Percentiles rank a stretch among this genome's conserved stretches.
Conservation (phyloP, 1,140 invertebrate species). For the Hycleus cichorii region DNA sequence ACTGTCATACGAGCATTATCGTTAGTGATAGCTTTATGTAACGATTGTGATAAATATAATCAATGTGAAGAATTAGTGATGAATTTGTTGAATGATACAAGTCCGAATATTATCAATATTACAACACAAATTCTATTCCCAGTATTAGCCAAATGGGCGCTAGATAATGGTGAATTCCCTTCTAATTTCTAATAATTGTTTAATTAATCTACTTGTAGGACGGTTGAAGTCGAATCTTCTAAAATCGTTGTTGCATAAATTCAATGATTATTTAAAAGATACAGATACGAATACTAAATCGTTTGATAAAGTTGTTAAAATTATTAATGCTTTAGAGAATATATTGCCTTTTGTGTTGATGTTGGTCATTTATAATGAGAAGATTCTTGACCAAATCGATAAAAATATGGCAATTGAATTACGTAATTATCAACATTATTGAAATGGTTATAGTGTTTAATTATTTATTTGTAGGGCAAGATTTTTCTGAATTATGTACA, state of each 20-base stretch:
- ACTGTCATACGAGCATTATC: constrained; percentile 58
- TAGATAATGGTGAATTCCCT: constrained; percentile 28
- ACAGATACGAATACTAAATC: constrained; percentile 25
- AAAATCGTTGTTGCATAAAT: constrained; percentile 30
- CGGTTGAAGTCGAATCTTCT: constrained; percentile 25
- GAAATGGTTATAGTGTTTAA: not conserved
- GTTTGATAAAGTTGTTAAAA: constrained; percentile 29
- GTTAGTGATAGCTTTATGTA: constrained; percentile 55
- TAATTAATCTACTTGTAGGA: constrained; percentile 17
- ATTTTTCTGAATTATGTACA: constrained; percentile 41
- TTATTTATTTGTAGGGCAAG: constrained; percentile 40
- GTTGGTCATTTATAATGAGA: constrained; percentile 41
- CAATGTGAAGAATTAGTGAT: constrained; percentile 53
- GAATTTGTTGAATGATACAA: constrained; percentile 47
- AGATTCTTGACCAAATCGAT: constrained; percentile 39
- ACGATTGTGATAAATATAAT: constrained; percentile 62
- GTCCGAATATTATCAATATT: constrained; percentile 45
- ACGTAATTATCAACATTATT: constrained; percentile 33
- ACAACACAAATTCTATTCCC: constrained; percentile 46
- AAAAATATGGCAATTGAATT: constrained; percentile 40
- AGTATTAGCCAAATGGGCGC: constrained; percentile 57
- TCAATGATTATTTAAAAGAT: constrained; percentile 30
- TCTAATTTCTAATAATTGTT: constrained; percentile 4
- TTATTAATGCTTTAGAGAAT: constrained; percentile 42
- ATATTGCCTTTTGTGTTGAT: constrained; percentile 49